Evolutionary conservation across 2,888 invertebrate genomes (phyloP), one percentile per base, ranked within the genome.

Genomic region (Sisyra terminalis): DNA sequence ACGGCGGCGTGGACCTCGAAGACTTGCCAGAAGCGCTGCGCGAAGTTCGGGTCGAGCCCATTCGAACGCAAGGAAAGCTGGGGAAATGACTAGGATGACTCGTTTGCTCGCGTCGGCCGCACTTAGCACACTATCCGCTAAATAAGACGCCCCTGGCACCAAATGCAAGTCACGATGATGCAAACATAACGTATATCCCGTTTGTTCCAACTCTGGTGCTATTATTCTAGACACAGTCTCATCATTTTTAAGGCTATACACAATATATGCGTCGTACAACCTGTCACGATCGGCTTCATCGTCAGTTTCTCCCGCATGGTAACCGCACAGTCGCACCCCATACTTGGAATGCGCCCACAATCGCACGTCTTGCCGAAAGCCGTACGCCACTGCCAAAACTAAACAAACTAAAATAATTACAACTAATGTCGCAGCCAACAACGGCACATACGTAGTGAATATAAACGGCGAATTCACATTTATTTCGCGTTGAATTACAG

Each of bases 31-130:
- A 43, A 88, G 70, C 2, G 86, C 84, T 17, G 83, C 78, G 52
- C 81, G 76, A 52, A 88, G 82, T 56, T 89, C 88, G 6, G 80
- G 75, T 54, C 76, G 67, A 50, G 76, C 72, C 88, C 89, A 89
- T 59, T 89, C 88, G 63, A 78, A 79, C 56, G 78, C 74, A 51
- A 89, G 69, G 60, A 88, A 84, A 53, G 77, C 73, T 52, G 81
- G 79, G 1, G 87, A 85, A 52, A 90, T 67, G 51, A 89, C 74
- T 53, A 89, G 71, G 49, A 90, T 67, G 46, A 88, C 77, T 54
- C 85, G 71, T 55, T 79, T 71, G 39, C 75, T 74, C 57, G 72
- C 69, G 58, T 75, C 73, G 39, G 72, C 66, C 42, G 74, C 71
- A 47, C 74, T 71, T 31, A 71, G 70, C 56, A 75, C 70, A 55